Base-by-base conservation (phyloP, 2,113 vertebrate genomes). In the Leucopsar rothschildi region DNA sequence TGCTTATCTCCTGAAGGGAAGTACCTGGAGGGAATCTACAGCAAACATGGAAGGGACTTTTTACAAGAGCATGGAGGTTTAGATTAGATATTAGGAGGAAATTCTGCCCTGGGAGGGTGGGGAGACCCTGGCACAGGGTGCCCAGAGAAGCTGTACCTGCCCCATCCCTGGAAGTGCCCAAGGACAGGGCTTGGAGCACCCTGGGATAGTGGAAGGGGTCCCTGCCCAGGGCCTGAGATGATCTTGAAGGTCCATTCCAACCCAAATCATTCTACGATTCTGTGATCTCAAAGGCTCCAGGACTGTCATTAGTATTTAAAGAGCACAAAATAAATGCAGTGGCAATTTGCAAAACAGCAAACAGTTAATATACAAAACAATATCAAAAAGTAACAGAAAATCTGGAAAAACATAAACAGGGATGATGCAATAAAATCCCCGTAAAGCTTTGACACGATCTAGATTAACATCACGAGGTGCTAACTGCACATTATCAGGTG, bases 401-500 rank as follows among this genome's bases (percentile, higher is more conserved):
- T 2, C 52, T 11, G 44, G 19, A 17, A 71, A 82, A 60, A 52
- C 0, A 55, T 1, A 19, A 82, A 33, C n/a, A 45, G 44, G 25
- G 8, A 17, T 13, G 18, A 21, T 16, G 45, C 6, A 40, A 53
- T 7, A 27, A 23, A 45, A 24, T 2, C 27, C 8, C 22, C 15
- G 19, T 2, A 19, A 44, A 35, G 37, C 81, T 75, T 12, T 23
- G 45, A 55, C 18, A 42, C 12, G 8, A 33, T 15, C 49, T 10
- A 5, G 0, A 9, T 0, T 28, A 73, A 21, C 24, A 57, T 17
- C 19, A 45, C 18, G 47, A 86, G 39, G 0, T 11, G 52, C n/a
- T 9, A 55, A 40, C 8, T 20, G 10, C 77, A 11, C 52, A 25
- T 55, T 15, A 8, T 31, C 50, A 55, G 47, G 47, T 5, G 66